These are phyloP conservation scores for Macrobrachium rosenbergii DNA, from an alignment of 1,140 invertebrate genomes.

Conservation along the genomic window DNA sequence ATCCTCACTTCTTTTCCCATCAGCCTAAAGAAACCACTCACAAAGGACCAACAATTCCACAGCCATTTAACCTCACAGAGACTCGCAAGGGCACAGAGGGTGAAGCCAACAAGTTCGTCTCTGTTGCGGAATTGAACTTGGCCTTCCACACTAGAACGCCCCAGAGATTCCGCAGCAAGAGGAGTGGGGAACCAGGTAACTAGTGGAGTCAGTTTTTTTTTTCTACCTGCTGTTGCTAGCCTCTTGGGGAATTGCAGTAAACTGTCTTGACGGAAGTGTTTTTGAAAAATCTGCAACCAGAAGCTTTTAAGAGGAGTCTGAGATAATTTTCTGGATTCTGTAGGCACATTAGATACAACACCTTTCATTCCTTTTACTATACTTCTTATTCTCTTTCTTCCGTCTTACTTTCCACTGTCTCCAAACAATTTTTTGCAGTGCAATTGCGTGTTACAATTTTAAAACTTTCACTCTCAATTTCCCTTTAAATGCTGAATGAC, in stretches of 20 bases:
- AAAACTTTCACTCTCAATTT: not conserved
- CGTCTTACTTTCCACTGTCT: not conserved
- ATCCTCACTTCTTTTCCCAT: not conserved
- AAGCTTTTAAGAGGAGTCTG: too few relatives aligned
- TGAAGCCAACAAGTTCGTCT: slow-evolving; percentile 54
- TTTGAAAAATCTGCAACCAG: too few relatives aligned
- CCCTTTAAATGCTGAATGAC: too few relatives aligned
- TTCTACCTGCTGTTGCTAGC: too few relatives aligned
- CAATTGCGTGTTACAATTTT: not conserved
- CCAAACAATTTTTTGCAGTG: not conserved
- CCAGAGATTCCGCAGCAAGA: slow-evolving; percentile 59
- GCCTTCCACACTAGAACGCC: slow-evolving; percentile 64
- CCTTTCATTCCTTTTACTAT: not conserved
- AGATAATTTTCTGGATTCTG: too few relatives aligned
- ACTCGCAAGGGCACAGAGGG: slow-evolving; percentile 29
- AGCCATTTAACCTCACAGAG: slow-evolving; percentile 64
- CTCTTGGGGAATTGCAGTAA: too few relatives aligned
- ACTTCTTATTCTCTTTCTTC: not conserved
- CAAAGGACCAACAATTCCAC: slow-evolving; percentile 55
- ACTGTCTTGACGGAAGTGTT: too few relatives aligned
- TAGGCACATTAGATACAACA: too few relatives aligned
- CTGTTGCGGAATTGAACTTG: slow-evolving; percentile 60
- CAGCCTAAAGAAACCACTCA: slow-evolving; percentile 8
- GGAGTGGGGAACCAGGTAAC: slow-evolving; percentile 35
- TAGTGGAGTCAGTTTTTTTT: not conserved